Percentiles rank a stretch among this genome's conserved stretches.
These are phyloP conservation scores for Triops cancriformis DNA, from an alignment of 1,140 invertebrate genomes.

Conservation along the genomic window DNA sequence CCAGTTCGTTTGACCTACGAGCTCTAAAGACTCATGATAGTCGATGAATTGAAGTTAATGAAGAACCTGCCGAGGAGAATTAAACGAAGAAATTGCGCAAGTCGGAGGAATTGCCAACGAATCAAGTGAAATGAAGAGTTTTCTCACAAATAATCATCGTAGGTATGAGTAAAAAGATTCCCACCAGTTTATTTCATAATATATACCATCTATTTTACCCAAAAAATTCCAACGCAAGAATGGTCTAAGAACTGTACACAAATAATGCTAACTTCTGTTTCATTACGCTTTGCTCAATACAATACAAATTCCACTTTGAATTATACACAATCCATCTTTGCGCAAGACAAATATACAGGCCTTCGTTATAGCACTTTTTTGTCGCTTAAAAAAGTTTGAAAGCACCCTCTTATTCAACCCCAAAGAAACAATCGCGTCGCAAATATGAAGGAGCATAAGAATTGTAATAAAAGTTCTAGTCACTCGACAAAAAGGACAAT, in stretches of 20 bases:
- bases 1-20: too few species aligned
- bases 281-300: not conserved
- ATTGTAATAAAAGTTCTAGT: not conserved
- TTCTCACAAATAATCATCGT: not conserved
- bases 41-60: too few species aligned
- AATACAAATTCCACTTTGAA: not conserved
- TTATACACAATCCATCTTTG: not conserved
- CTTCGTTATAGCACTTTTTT: not conserved
- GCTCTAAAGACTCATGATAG: too few species aligned
- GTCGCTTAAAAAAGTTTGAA: not conserved
- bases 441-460: not conserved
- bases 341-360: not conserved
- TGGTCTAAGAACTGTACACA: constrained; percentile 4
- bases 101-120: too few species aligned
- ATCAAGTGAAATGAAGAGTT: not conserved
- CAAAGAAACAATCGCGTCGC: not conserved
- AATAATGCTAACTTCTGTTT: not conserved
- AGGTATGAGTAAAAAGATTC: not conserved
- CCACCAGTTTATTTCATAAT: not conserved
- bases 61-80: too few species aligned
- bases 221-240: not conserved
- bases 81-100: too few species aligned
- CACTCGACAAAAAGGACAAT: not conserved
- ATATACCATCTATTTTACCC: constrained; percentile 12
- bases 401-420: not conserved